Evolutionary conservation across 2,797 vertebrate genomes (phyloP).

Genomic region (Mus spretus): DNA sequence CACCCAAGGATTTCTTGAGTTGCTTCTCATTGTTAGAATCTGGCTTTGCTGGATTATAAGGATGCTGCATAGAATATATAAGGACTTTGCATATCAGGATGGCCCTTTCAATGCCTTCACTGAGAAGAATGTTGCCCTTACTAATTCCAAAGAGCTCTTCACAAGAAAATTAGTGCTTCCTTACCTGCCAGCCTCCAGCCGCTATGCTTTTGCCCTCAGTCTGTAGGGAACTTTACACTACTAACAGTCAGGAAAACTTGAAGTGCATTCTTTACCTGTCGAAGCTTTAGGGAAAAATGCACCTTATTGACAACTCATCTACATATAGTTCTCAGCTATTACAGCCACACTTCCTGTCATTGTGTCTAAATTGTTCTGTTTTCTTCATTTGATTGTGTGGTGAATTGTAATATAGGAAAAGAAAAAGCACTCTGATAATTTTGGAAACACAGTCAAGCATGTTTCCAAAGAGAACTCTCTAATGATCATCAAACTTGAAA

Average conservation of each 20-base stretch:
- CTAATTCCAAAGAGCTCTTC: background rate
- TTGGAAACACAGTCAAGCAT: background rate
- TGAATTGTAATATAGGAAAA: background rate
- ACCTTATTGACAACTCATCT: background rate
- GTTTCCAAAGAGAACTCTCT: background rate
- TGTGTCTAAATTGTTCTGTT: background rate
- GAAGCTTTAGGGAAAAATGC: background rate
- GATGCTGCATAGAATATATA: background rate
- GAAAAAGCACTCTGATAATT: background rate
- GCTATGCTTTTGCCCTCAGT: background rate
- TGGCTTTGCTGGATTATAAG: background rate
- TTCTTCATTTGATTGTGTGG: background rate
- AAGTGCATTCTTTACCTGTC: background rate
- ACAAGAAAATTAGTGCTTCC: background rate
- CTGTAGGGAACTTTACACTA: background rate
- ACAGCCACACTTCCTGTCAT: background rate
- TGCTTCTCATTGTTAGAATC: background rate
- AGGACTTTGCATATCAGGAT: background rate
- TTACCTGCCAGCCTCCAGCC: background rate
- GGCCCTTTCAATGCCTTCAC: rapidly evolving
- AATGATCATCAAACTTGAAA: background rate
- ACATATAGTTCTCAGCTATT: background rate
- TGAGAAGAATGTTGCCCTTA: background rate
- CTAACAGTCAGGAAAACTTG: rapidly evolving
- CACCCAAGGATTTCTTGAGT: background rate